These are phyloP conservation scores for Siphamia tubifer DNA, from an alignment of 2,113 vertebrate species.

Conservation along the genomic window DNA sequence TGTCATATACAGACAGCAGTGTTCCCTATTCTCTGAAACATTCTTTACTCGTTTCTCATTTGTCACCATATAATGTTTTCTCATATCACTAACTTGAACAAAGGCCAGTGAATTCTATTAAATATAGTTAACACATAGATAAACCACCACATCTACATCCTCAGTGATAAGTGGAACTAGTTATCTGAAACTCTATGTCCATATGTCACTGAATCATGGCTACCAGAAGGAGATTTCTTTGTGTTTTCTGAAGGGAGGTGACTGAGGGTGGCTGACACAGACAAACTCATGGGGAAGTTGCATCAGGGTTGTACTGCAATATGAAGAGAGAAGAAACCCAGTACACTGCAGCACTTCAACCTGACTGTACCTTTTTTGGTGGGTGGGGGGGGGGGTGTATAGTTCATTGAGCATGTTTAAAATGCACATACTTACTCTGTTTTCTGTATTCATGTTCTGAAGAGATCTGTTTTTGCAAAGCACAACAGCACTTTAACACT, in stretches of 20 bases:
- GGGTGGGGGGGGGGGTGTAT: no score
- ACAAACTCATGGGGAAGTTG: conserved; percentile 73
- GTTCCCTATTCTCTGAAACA: conserved; percentile 53
- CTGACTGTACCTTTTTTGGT: background rate
- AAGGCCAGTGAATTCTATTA: background rate
- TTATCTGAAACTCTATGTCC: background rate
- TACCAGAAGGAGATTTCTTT: background rate
- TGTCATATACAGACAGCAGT: background rate
- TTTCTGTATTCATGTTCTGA: background rate
- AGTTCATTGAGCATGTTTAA: background rate
- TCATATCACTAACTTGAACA: conserved; percentile 20
- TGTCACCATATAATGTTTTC: background rate
- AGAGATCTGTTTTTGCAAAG: background rate
- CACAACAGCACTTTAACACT: background rate
- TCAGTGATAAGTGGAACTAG: background rate
- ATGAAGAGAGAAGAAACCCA: conserved; percentile 41
- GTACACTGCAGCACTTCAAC: conserved; percentile 1
- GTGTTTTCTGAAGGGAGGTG: conserved; percentile 38
- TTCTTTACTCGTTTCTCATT: conserved; percentile 51
- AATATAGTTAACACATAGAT: background rate
- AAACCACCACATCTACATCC: background rate
- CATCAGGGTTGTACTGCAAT: conserved; percentile 63
- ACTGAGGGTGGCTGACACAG: conserved; percentile 63
- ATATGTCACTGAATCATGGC: background rate
- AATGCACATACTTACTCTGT: background rate